phyloP scores from a whole-genome alignment of 2,888 invertebrate species.

The Timandra comae region DNA sequence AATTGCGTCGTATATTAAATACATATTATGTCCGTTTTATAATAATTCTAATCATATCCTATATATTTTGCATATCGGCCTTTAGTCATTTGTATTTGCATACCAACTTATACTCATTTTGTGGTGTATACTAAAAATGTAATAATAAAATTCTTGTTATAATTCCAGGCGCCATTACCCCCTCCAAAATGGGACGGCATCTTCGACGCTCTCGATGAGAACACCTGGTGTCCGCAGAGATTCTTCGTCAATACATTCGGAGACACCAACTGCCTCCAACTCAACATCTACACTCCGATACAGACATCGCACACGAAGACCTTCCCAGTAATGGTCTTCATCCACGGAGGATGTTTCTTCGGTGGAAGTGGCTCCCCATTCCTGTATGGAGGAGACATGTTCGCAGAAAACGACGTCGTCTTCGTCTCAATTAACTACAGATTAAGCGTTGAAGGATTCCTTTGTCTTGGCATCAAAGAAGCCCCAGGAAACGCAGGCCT shows the following conservation, averaged over 20 bases:
- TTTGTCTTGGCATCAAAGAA: slow-evolving; percentile 78
- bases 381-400: slow-evolving; percentile 77
- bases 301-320: slow-evolving; percentile 13
- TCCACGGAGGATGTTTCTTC: slow-evolving; percentile 80
- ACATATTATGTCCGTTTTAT: too few species aligned
- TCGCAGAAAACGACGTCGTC: slow-evolving; percentile 75
- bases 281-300: slow-evolving; percentile 55
- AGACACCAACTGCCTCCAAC: slow-evolving; percentile 54
- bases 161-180: slow-evolving; percentile 61
- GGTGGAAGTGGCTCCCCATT: slow-evolving; percentile 77
- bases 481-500: slow-evolving; percentile 81
- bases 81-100: too few species aligned
- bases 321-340: slow-evolving; percentile 79
- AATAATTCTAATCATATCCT: too few species aligned
- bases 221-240: slow-evolving; percentile 57
- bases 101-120: too few species aligned
- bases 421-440: slow-evolving; percentile 79
- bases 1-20: too few species aligned
- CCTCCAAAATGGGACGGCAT: slow-evolving; percentile 57
- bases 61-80: too few species aligned
- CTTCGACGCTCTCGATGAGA: slow-evolving; percentile 56
- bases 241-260: slow-evolving; percentile 43
- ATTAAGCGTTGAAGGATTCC: slow-evolving; percentile 76
- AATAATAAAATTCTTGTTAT: slow-evolving; percentile 10
- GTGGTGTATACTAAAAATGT: too few species aligned